A percentile compares a stretch with the other conserved stretches of the same genome.
Evolutionary conservation across 2,797 vertebrate species (phyloP).

Genomic region (Arctocebus calabarensis): DNA sequence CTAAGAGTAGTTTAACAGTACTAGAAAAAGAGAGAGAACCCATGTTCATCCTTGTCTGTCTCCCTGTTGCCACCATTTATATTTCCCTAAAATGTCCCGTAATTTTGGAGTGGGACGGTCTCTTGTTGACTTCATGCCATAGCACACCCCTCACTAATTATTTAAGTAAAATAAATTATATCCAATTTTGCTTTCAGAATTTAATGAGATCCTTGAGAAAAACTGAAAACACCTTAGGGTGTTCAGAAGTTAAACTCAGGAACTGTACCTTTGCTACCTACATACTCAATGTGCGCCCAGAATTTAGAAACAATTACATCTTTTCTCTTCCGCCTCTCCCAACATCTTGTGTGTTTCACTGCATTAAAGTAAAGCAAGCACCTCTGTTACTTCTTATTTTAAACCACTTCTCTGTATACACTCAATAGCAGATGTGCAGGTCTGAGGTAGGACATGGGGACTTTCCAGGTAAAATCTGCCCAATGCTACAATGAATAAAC

Average conservation of each 20-base stretch:
- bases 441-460: background rate
- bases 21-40: background rate
- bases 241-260: slow-evolving; percentile 8
- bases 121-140: background rate
- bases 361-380: background rate
- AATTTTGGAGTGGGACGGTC: background rate
- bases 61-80: background rate
- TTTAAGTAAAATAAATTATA: slow-evolving; percentile 49
- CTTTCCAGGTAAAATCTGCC: background rate
- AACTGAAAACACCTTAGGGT: background rate
- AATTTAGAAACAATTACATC: background rate
- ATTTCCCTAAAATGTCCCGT: background rate
- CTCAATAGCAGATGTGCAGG: background rate
- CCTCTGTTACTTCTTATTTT: background rate
- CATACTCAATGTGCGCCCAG: too few relatives aligned
- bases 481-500: background rate
- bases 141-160: background rate
- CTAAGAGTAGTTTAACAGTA: background rate
- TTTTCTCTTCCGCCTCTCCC: background rate
- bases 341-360: background rate
- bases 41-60: background rate
- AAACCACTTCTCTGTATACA: background rate
- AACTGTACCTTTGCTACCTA: background rate
- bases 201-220: slow-evolving; percentile 13
- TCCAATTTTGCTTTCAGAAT: background rate